phyloP scores from a whole-genome alignment of 1,140 invertebrate species.

The Nasonia vitripennis region DNA sequence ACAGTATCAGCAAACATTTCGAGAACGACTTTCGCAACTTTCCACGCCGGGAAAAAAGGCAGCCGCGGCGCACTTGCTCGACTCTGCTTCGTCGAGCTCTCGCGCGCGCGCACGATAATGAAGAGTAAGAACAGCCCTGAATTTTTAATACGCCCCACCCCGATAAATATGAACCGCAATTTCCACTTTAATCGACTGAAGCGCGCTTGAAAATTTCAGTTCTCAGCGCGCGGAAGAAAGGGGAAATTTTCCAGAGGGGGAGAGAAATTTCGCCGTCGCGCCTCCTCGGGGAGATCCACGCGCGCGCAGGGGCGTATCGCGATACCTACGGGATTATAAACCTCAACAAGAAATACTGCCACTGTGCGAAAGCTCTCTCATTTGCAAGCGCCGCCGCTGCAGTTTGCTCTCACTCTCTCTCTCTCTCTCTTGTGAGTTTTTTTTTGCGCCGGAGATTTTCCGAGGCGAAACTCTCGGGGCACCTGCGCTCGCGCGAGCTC shows the following conservation, averaged over 20 bases:
- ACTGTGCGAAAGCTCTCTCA: slow-evolving; percentile 65
- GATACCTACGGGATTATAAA: slow-evolving; percentile 67
- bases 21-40: background rate
- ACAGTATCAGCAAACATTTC: background rate
- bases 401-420: slow-evolving; percentile 35
- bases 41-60: too few relatives aligned
- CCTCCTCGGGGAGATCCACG: slow-evolving; percentile 16
- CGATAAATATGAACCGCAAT: background rate
- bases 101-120: background rate
- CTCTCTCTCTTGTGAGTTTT: slow-evolving; percentile 28
- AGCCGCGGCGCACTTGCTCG: background rate
- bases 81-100: background rate
- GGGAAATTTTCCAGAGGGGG: background rate
- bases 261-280: slow-evolving; percentile 20
- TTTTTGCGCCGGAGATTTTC: slow-evolving; percentile 17
- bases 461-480: background rate
- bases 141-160: background rate
- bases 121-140: background rate
- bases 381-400: slow-evolving; percentile 60
- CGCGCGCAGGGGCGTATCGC: slow-evolving; percentile 54
- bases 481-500: background rate
- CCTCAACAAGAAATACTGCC: slow-evolving; percentile 65
- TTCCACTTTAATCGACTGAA: background rate
- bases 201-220: background rate
- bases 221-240: background rate